Conservation (phyloP, 1,140 invertebrate species). For the Cyclargus thomasi region DNA sequence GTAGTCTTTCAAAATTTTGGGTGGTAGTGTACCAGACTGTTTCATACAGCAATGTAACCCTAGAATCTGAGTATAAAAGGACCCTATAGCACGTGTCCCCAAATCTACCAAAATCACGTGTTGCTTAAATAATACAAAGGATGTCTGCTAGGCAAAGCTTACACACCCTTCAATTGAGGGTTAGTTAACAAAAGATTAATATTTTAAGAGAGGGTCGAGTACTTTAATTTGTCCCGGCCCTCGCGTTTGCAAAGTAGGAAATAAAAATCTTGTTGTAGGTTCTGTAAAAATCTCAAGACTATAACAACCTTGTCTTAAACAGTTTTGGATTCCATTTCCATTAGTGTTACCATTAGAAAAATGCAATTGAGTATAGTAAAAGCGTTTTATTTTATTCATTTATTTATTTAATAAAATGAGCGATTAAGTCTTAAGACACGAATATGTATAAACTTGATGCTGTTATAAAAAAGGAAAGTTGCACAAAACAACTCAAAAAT, state of each 20-base stretch:
- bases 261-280: no score
- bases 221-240: background rate
- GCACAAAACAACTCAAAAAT: background rate
- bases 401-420: background rate
- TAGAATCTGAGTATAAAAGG: background rate
- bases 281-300: no score
- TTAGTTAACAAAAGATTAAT: background rate
- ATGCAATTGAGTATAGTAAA: no score
- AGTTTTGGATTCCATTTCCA: no score
- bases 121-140: background rate
- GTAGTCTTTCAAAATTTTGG: no score
- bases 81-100: background rate
- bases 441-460: background rate
- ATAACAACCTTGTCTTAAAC: no score
- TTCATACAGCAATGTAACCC: background rate
- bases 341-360: no score
- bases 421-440: background rate
- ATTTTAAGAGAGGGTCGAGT: background rate
- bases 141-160: background rate
- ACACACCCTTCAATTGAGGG: background rate
- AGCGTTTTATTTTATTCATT: no score
- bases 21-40: background rate
- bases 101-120: background rate
- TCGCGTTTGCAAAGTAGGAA: background rate
- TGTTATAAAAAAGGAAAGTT: background rate